These are phyloP conservation scores for Thripadectes ignobilis DNA, from an alignment of 2,797 vertebrate species.

Conservation along the genomic window DNA sequence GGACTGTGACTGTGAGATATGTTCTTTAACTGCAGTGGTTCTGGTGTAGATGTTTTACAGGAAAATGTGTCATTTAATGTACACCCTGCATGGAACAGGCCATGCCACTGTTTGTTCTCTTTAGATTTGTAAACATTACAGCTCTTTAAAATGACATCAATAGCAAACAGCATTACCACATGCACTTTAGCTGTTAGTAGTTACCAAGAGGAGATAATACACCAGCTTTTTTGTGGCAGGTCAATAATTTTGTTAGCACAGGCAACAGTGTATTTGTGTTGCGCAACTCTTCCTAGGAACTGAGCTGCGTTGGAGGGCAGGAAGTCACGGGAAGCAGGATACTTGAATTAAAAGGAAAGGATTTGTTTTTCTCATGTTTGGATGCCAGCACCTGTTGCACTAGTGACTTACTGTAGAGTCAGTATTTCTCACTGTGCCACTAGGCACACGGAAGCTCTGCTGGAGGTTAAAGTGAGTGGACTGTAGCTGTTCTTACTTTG, in stretches of 20 bases:
- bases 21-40: background rate
- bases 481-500: background rate
- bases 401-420: background rate
- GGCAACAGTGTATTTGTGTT: constrained; percentile 37
- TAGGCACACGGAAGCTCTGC: background rate
- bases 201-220: constrained; percentile 15
- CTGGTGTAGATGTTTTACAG: background rate
- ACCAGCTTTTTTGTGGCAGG: background rate
- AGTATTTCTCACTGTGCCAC: background rate
- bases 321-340: constrained; percentile 45
- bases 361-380: constrained; percentile 23
- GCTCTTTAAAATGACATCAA: constrained; percentile 3
- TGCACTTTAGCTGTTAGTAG: background rate
- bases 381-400: background rate
- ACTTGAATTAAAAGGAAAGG: constrained; percentile 38
- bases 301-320: constrained; percentile 19
- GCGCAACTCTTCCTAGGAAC: constrained; percentile 62
- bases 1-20: background rate
- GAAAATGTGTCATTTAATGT: background rate
- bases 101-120: background rate
- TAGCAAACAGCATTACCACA: background rate
- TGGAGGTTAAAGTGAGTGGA: background rate
- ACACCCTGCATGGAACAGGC: background rate
- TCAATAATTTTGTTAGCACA: constrained; percentile 50
- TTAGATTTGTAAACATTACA: background rate